Evolutionary conservation across 2,113 vertebrate species (phyloP), one percentile per base, ranked within the genome.

Genomic region (Sylvilagus bachmani): DNA sequence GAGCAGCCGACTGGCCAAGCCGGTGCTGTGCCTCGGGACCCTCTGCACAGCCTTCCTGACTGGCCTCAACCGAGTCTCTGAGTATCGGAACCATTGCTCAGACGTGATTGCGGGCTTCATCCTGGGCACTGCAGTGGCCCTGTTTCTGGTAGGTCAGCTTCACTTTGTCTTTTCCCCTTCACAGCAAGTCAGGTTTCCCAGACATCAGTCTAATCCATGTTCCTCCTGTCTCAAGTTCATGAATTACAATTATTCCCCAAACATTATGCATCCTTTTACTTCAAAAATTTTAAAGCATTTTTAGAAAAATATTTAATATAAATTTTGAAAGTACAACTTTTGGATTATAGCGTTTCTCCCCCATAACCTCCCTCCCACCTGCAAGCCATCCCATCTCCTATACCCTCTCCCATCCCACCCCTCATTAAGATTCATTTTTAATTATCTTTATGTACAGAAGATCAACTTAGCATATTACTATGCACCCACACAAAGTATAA

Each of bases 61-160:
- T 0, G 99, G 99, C 62, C 99, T 99, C 61, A 99, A 99, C 95
- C 98, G 99, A 49, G 99, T 99, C 49, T 99, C 99, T 0, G 99
- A 99, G 97, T 99, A 99, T 94, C 99, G 99, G 67, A 99, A 99
- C 98, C 99, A 99, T 98, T 99, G 99, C 95, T 99, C 99, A 0
- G 99, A 99, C 0, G 99, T 99, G 81, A 99, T 99, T 0, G 99
- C 99, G 3, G 99, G 99, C 86, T 99, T 99, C 97, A 99, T 99
- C 94, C 97, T 99, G 97, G 99, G 99, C 49, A 99, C 98, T 33
- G 99, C 99, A 0, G 98, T 99, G 2, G 99, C 99, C 92, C 98
- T 99, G 94, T 99, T 99, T 97, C 98, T 99, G 99, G 99, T 99
- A 98, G 98, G 99, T 79, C 21, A 10, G 36, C 58, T 11, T 33